Base-by-base conservation (phyloP, 1,140 invertebrate species). In the Telenomus remus region DNA sequence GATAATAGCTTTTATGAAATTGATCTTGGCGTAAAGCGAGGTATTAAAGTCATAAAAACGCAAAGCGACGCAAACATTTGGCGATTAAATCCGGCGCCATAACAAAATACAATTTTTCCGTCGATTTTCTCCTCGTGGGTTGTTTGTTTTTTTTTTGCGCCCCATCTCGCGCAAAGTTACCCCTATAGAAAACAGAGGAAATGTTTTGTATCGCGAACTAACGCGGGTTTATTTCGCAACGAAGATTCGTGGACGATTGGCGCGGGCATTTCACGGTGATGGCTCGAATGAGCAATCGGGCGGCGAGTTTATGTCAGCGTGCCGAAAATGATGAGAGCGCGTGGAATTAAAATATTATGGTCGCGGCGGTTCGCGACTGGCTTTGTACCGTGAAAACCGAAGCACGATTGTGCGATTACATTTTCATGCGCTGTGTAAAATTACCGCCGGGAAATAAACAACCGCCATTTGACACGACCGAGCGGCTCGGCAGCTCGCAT, bases 381-480 rank as follows among this genome's bases (percentile, higher is more conserved):
- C 49, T 37, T 68, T 71, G 56, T 69, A 37, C 33, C 65, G 63
- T 54, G 57, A 79, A 76, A 74, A 46, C 47, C 16, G 35, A 63
- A 12, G 51, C 19, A 42, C 37, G 54, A 53, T 54, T 55, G 60
- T 43, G 69, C 65, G 54, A 63, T 80, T 79, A 60, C 60, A 76
- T 56, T 78, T 74, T 76, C 65, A 61, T 69, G 57, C 54, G 49
- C 53, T 43, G 42, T 44, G 59, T 74, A 71, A 76, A 80, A 80
- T 80, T 70, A 73, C 57, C 61, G 44, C 11, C 56, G 50, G 59
- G 37, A 61, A 79, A 81, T 80, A 81, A 81, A 81, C 71, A 71
- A 79, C 55, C 57, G 60, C 69, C 75, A 80, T 78, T 79, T 76
- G 76, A 81, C 63, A 76, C 66, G 78, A 57, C 35, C 56, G 75